phyloP scores from a whole-genome alignment of 2,888 invertebrate species.

The Orthonychiurus folsomi region DNA sequence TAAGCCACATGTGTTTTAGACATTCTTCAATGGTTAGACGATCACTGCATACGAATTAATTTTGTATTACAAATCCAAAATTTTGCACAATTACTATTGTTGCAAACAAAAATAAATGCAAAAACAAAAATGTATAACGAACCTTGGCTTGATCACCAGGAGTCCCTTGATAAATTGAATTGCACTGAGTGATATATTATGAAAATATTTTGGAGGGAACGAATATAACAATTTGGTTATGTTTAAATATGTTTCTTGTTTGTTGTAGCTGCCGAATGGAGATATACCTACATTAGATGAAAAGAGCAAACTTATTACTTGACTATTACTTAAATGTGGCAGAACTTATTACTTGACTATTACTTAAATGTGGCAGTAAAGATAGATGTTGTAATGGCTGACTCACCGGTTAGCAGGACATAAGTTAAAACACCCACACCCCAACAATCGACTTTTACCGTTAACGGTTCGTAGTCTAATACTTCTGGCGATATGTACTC shows the following conservation, averaged over 20 bases:
- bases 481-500: conserved; percentile 68
- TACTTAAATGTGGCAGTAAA: no score
- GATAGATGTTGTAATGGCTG: no score
- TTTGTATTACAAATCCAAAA: not conserved
- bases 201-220: conserved; percentile 87
- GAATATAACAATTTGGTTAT: conserved; percentile 88
- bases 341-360: no score
- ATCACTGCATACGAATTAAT: conserved; percentile 55
- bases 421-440: conserved; percentile 90
- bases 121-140: conserved; percentile 29
- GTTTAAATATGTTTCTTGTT: conserved; percentile 95
- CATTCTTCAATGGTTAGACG: conserved; percentile 81
- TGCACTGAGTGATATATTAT: conserved; percentile 74
- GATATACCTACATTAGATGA: no score
- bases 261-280: conserved; percentile 90
- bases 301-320: no score
- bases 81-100: not conserved
- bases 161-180: conserved; percentile 84
- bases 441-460: conserved; percentile 92
- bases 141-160: conserved; percentile 87
- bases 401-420: conserved; percentile 75
- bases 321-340: no score
- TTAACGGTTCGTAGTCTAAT: conserved; percentile 87
- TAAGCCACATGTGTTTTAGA: conserved; percentile 81
- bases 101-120: not conserved